These are phyloP conservation scores for Pelochelys cantorii DNA, from an alignment of 2,797 vertebrate genomes.

Conservation along the genomic window DNA sequence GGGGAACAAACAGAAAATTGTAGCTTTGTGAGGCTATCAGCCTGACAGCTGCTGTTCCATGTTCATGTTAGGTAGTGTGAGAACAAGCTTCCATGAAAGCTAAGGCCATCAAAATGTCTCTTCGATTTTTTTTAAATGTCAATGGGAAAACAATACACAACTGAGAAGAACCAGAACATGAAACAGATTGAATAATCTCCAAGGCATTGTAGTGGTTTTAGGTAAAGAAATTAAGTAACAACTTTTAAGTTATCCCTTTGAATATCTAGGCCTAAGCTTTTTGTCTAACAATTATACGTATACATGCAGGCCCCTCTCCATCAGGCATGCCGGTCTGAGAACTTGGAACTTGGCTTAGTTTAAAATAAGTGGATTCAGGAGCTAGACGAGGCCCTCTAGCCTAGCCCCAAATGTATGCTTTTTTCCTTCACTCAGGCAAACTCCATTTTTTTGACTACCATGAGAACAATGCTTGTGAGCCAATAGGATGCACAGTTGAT, in stretches of 20 bases:
- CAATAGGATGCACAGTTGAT: not conserved
- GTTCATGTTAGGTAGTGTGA: not conserved
- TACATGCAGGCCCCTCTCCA: too few relatives aligned
- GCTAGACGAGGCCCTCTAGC: too few relatives aligned
- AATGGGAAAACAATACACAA: not conserved
- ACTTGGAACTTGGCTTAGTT: too few relatives aligned
- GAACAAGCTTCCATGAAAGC: not conserved
- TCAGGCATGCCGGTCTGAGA: too few relatives aligned
- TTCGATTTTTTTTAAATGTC: not conserved
- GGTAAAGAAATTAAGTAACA: not conserved
- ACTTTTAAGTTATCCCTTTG: not conserved
- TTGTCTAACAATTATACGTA: not conserved
- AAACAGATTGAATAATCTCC: not conserved
- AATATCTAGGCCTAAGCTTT: not conserved
- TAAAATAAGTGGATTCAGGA: too few relatives aligned
- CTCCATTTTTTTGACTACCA: not conserved
- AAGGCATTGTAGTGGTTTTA: not conserved
- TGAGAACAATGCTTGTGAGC: not conserved
- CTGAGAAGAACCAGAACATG: not conserved
- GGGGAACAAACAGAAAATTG: too few relatives aligned
- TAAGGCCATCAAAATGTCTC: not conserved
- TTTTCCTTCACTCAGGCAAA: not conserved
- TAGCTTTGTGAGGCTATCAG: not conserved
- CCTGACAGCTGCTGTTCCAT: too few relatives aligned
- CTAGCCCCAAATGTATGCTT: not conserved